Conservation (phyloP, 2,888 invertebrate species). For the Lysandra bellargus region DNA sequence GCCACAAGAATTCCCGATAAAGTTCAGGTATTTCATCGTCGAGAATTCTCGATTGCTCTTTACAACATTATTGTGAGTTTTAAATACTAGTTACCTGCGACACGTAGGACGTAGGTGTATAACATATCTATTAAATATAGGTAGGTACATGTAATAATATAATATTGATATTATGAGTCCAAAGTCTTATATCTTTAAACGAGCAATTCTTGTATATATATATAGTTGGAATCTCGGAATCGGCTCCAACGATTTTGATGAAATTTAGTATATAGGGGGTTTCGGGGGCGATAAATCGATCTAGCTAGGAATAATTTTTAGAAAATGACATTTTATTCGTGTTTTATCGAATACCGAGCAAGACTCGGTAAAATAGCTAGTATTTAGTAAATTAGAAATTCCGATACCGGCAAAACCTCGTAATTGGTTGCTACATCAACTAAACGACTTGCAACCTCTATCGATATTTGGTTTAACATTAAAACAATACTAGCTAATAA, state of each 20-base stretch:
- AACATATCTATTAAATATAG: no score
- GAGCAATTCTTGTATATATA: no score
- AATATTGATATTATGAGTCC: no score
- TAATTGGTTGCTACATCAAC: not conserved
- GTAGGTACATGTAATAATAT: no score
- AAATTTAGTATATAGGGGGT: no score
- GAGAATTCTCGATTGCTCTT: not conserved
- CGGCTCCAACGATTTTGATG: no score
- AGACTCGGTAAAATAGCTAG: not conserved
- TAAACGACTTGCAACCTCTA: not conserved
- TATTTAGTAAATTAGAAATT: not conserved
- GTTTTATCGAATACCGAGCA: no score
- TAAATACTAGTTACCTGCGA: not conserved
- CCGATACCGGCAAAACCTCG: not conserved
- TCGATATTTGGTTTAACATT: not conserved
- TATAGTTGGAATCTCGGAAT: no score
- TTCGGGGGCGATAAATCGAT: no score
- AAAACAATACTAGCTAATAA: conserved; percentile 6
- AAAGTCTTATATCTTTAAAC: no score
- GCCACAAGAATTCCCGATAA: conserved; percentile 1
- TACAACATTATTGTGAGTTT: not conserved
- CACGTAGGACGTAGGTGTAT: not conserved
- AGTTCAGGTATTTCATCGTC: not conserved
- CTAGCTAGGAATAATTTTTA: no score
- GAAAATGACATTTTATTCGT: no score